Percentiles rank a stretch among this genome's conserved stretches.
These are phyloP conservation scores for Drosophila mayaguana DNA, from an alignment of 2,888 invertebrate species.

Conservation along the genomic window DNA sequence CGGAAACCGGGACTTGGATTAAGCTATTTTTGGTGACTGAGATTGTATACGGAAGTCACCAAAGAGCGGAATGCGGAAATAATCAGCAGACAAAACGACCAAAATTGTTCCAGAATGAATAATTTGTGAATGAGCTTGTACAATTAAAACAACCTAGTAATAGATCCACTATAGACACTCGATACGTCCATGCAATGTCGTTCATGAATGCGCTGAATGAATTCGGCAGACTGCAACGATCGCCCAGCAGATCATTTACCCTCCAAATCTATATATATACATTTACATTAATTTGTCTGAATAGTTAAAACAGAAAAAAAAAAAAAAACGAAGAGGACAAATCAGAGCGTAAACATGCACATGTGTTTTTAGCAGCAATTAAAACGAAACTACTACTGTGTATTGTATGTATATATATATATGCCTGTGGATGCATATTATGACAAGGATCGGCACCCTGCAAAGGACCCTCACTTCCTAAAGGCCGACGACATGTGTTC, in stretches of 20 bases:
- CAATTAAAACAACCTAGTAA: conserved; percentile 49
- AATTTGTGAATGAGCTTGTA: conserved; percentile 53
- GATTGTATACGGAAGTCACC: conserved; percentile 37
- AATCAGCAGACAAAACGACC: conserved; percentile 20
- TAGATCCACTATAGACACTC: conserved; percentile 47
- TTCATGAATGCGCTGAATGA: conserved; percentile 49
- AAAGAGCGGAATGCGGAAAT: conserved; percentile 56
- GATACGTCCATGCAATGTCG: conserved; percentile 60
- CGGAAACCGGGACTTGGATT: conserved; percentile 38
- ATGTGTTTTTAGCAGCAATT: conserved; percentile 63
- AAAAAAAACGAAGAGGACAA: conserved; percentile 34
- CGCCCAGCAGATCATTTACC: conserved; percentile 41
- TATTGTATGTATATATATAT: neutral
- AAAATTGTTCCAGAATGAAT: conserved; percentile 26
- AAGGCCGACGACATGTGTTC: conserved; percentile 67
- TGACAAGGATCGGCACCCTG: conserved; percentile 51
- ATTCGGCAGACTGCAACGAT: conserved; percentile 60
- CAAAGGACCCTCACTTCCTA: conserved; percentile 50
- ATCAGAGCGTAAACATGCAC: conserved; percentile 64
- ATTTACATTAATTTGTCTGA: conserved; percentile 28
- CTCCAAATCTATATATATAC: conserved; percentile 35
- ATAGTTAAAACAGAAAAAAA: conserved; percentile 31
- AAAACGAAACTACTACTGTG: conserved; percentile 35
- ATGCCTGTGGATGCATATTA: conserved; percentile 13
- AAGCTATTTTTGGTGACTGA: conserved; percentile 13